phyloP scores from a whole-genome alignment of 92 coral and sea anemone species.

The Siderastrea radians region DNA sequence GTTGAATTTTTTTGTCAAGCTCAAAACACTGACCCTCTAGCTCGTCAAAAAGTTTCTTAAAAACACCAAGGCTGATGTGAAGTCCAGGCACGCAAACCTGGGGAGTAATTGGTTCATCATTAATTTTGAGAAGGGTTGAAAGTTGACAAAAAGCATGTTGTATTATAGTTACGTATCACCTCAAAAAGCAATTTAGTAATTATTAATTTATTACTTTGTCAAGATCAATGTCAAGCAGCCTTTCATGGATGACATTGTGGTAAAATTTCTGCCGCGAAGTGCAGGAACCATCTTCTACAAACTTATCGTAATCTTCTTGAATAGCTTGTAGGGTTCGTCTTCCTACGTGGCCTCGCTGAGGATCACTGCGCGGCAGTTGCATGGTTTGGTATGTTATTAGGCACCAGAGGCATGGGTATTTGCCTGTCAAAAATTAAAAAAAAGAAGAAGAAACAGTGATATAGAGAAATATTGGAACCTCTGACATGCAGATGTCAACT shows the following conservation, averaged over 20 bases:
- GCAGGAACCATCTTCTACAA: conserved; percentile 11
- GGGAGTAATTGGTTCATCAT: background rate
- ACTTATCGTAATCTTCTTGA: background rate
- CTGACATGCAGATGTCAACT: background rate
- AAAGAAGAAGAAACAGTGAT: no score
- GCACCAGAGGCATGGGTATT: background rate
- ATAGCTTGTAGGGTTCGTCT: background rate
- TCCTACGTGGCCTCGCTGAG: background rate
- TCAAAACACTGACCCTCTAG: conserved; percentile 49
- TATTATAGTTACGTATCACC: background rate
- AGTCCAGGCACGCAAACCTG: conserved; percentile 63
- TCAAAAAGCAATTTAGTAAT: background rate
- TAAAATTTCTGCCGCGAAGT: conserved; percentile 4
- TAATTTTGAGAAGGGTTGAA: background rate
- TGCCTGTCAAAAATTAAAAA: background rate
- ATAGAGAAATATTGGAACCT: background rate
- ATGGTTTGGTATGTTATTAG: background rate
- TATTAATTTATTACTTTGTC: conserved; percentile 5
- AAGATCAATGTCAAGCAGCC: background rate
- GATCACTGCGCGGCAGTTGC: background rate
- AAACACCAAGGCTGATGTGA: conserved; percentile 51
- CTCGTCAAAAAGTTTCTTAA: conserved; percentile 45
- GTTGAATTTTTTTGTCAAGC: conserved; percentile 37
- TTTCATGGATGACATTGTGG: background rate
- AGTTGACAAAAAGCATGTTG: background rate